Evolutionary conservation across 2,113 vertebrate genomes (phyloP).

Genomic region (Hiodon tergisus): DNA sequence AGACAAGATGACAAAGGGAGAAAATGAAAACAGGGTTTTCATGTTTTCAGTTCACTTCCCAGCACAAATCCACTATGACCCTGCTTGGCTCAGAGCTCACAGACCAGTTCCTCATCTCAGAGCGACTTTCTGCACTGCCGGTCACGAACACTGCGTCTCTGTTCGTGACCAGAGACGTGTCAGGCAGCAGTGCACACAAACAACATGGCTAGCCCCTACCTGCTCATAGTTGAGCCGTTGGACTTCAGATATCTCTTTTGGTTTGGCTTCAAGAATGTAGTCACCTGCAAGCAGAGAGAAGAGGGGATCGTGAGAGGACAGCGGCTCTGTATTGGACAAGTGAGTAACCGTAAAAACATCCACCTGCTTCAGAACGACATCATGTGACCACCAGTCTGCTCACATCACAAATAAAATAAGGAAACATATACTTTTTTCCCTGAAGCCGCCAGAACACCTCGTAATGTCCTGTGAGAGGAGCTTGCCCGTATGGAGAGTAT

Average conservation of each 20-base stretch:
- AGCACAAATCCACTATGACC: too few relatives aligned
- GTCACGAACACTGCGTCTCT: too few relatives aligned
- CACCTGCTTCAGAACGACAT: neutral
- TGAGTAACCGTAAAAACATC: neutral
- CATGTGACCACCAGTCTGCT: neutral
- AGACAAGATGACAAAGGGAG: too few relatives aligned
- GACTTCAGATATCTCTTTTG: slow-evolving; percentile 96
- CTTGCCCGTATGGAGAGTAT: neutral
- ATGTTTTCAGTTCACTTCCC: too few relatives aligned
- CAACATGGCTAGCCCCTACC: slow-evolving; percentile 60
- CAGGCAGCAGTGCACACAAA: too few relatives aligned
- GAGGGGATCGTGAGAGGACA: slow-evolving; percentile 20
- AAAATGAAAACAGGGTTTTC: too few relatives aligned
- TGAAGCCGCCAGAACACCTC: neutral
- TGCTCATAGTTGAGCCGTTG: slow-evolving; percentile 97
- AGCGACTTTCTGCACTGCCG: too few relatives aligned
- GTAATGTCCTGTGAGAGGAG: neutral
- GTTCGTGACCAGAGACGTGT: too few relatives aligned
- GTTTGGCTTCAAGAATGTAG: slow-evolving; percentile 96
- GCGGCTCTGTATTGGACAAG: neutral
- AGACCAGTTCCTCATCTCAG: too few relatives aligned
- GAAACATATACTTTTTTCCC: neutral
- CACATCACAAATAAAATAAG: neutral
- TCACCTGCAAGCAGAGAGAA: slow-evolving; percentile 72
- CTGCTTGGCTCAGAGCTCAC: too few relatives aligned